phyloP scores from a whole-genome alignment of 2,888 invertebrate genomes.

The Drosophila falleni region DNA sequence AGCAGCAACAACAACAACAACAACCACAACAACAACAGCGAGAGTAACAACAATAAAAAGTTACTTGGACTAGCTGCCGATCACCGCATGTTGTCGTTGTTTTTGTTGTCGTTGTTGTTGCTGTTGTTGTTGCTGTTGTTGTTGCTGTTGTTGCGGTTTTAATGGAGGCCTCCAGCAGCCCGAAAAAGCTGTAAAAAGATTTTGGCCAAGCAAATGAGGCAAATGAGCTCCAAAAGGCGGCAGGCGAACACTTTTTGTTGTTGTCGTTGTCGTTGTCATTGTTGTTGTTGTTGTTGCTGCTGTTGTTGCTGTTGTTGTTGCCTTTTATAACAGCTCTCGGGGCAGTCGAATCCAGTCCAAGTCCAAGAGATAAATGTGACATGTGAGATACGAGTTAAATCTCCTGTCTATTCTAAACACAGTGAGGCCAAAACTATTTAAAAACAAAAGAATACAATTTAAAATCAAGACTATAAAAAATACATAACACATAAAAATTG shows the following conservation, averaged over 20 bases:
- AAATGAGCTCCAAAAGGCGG: slow-evolving; percentile 55
- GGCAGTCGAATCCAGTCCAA: slow-evolving; percentile 23
- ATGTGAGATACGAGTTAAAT: slow-evolving; percentile 24
- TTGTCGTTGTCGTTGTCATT: background rate
- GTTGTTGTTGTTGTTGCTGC: background rate
- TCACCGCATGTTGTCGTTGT: slow-evolving; percentile 66
- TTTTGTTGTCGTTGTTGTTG: slow-evolving; percentile 31
- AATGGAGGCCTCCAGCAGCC: slow-evolving; percentile 33
- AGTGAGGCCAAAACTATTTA: slow-evolving; percentile 8
- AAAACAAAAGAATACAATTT: no score
- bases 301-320: background rate
- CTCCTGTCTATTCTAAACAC: slow-evolving; percentile 3
- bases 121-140: slow-evolving; percentile 16
- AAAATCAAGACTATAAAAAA: no score
- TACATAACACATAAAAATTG: no score
- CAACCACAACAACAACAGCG: slow-evolving; percentile 10
- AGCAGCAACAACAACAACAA: slow-evolving; percentile 14
- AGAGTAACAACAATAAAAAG: slow-evolving; percentile 38
- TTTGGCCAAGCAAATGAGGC: slow-evolving; percentile 33
- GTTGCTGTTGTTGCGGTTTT: slow-evolving; percentile 38
- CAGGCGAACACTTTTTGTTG: slow-evolving; percentile 21
- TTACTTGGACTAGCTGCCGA: slow-evolving; percentile 60
- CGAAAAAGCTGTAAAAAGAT: slow-evolving; percentile 65
- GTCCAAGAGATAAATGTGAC: slow-evolving; percentile 31
- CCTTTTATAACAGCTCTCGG: slow-evolving; percentile 10